Percentiles rank a stretch among this genome's conserved stretches.
Evolutionary conservation across 1,140 invertebrate genomes (phyloP).

Genomic region (Zaprionus camerounensis): DNA sequence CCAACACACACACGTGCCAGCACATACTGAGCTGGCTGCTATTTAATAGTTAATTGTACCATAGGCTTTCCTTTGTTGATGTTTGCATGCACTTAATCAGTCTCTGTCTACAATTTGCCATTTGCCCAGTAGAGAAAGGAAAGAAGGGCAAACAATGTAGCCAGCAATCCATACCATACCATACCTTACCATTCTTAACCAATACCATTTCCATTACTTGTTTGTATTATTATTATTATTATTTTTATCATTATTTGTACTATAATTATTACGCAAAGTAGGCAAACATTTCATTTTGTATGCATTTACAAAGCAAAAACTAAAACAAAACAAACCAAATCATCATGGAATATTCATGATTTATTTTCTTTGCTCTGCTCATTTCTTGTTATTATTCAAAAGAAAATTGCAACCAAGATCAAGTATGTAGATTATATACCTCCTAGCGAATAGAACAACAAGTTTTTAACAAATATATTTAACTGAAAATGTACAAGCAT

Average conservation of each 20-base stretch:
- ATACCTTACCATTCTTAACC: neutral
- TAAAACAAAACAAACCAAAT: neutral
- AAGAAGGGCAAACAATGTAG: neutral
- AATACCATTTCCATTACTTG: conserved; percentile 22
- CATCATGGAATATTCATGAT: neutral
- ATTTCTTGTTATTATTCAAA: conserved; percentile 1
- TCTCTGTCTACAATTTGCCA: neutral
- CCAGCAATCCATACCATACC: neutral
- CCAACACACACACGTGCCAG: conserved; percentile 1
- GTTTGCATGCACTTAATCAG: conserved; percentile 31
- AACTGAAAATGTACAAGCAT: conserved; percentile 23
- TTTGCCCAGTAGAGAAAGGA: neutral
- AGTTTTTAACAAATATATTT: neutral
- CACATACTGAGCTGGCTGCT: conserved; percentile 4
- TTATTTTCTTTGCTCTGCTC: conserved; percentile 1
- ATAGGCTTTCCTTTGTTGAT: conserved; percentile 10
- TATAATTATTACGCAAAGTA: conserved; percentile 18
- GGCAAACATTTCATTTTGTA: conserved; percentile 13
- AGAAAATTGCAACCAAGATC: conserved; percentile 10
- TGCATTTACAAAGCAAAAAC: conserved; percentile 17
- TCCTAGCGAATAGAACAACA: conserved; percentile 15
- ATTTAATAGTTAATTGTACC: conserved; percentile 11
- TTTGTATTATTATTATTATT: conserved; percentile 29
- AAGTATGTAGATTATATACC: conserved; percentile 3
- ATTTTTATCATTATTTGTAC: conserved; percentile 16